phyloP scores from a whole-genome alignment of 2,888 invertebrate genomes.

The Heterodera filipjevi region DNA sequence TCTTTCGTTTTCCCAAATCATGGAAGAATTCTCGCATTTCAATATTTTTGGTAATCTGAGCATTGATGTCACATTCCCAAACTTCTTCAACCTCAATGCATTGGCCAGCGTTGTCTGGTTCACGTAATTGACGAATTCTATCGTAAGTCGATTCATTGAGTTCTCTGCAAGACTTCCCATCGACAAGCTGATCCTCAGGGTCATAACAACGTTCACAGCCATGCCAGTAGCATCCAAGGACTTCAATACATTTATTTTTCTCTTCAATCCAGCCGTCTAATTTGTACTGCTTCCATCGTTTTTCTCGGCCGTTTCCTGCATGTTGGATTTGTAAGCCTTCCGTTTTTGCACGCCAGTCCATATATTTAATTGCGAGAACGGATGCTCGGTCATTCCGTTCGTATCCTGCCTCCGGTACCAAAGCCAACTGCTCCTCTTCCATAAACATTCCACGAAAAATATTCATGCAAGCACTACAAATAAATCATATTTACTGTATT shows the following conservation, averaged over 20 bases:
- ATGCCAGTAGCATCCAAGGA: conserved; percentile 3
- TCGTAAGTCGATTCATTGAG: not conserved
- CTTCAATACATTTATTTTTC: not conserved
- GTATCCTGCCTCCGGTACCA: conserved; percentile 12
- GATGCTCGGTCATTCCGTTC: not conserved
- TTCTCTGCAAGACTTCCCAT: not conserved
- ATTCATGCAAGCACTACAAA: conserved; percentile 9
- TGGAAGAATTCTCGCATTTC: not conserved
- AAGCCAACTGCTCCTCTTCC: conserved; percentile 4
- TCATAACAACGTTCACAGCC: not conserved
- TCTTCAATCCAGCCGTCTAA: conserved; percentile 11
- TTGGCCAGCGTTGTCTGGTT: not conserved
- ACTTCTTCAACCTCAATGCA: not conserved
- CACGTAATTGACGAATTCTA: not conserved
- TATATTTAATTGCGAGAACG: conserved; percentile 1
- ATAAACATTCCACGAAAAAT: conserved; percentile 5
- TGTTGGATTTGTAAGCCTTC: not conserved
- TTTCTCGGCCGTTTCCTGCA: conserved; percentile 11
- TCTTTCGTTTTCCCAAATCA: not conserved
- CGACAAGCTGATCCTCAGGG: not conserved
- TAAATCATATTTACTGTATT: not conserved
- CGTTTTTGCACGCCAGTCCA: not conserved
- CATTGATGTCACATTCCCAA: not conserved
- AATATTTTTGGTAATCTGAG: not conserved
- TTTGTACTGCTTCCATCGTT: not conserved